Conservation (phyloP, 2,113 vertebrate genomes). For the Pionites leucogaster region DNA sequence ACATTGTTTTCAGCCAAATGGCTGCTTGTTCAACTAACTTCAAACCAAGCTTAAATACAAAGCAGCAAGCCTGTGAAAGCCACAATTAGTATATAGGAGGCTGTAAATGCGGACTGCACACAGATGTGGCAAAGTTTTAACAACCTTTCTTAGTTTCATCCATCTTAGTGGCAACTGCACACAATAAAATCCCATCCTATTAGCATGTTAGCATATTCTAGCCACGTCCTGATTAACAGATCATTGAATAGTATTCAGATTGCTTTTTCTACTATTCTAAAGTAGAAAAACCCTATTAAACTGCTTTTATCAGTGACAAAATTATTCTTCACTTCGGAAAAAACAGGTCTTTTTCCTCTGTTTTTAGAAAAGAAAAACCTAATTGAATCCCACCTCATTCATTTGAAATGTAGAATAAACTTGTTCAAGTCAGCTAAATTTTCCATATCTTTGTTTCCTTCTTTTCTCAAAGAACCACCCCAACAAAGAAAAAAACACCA, state of each 20-base stretch:
- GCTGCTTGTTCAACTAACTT: not conserved
- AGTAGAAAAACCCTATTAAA: not conserved
- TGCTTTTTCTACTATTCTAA: not conserved
- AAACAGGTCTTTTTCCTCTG: not conserved
- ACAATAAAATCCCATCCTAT: not conserved
- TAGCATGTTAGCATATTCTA: not conserved
- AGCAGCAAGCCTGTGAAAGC: not conserved
- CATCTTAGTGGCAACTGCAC: not conserved
- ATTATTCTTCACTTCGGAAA: not conserved
- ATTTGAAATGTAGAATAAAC: not conserved
- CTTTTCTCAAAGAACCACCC: not conserved
- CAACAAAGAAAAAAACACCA: not conserved
- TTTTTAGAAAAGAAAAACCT: not conserved
- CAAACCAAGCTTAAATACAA: not conserved
- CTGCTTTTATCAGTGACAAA: not conserved
- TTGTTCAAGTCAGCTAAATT: not conserved
- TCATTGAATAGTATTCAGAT: not conserved
- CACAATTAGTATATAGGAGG: rapidly evolving
- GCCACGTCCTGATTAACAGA: not conserved
- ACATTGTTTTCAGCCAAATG: not conserved
- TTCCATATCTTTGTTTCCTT: not conserved
- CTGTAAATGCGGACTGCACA: not conserved
- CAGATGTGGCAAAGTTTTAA: not conserved
- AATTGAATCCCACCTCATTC: not conserved
- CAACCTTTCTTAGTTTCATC: not conserved